Conservation (phyloP, 2,888 invertebrate genomes). For the Drosophila pegasa region DNA sequence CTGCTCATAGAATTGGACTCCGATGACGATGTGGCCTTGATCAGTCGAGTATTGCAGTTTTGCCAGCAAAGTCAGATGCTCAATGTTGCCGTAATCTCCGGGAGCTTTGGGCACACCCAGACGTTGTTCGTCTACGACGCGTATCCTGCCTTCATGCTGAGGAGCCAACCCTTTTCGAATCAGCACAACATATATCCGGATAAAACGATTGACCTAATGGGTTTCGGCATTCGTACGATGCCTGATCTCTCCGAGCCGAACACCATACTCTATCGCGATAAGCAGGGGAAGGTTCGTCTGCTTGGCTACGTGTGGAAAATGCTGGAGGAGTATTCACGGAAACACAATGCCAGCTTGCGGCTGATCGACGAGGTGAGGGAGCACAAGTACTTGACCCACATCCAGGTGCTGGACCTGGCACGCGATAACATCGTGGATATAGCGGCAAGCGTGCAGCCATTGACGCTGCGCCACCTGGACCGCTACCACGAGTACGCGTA, state of each 20-base stretch:
- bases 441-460: constrained; percentile 48
- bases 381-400: constrained; percentile 20
- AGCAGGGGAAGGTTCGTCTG: constrained; percentile 19
- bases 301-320: constrained; percentile 66
- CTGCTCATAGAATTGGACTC: constrained; percentile 51
- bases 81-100: constrained; percentile 41
- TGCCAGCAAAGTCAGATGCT: constrained; percentile 52
- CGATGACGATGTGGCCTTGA: constrained; percentile 17
- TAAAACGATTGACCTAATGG: constrained; percentile 46
- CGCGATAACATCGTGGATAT: constrained; percentile 49
- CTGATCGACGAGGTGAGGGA: constrained; percentile 20
- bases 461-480: constrained; percentile 23
- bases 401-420: constrained; percentile 48
- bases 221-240: constrained; percentile 38
- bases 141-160: constrained; percentile 47
- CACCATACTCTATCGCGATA: constrained; percentile 55
- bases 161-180: constrained; percentile 5
- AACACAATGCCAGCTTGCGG: constrained; percentile 53
- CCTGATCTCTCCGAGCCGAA: constrained; percentile 69
- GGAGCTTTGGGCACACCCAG: constrained; percentile 34
- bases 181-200: constrained; percentile 45
- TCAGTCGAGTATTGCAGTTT: constrained; percentile 32
- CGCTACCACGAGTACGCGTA: constrained; percentile 50
- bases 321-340: constrained; percentile 38
- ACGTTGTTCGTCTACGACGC: constrained; percentile 42